These are phyloP conservation scores for Choristoneura rosaceana DNA, from an alignment of 2,888 invertebrate species.

Conservation along the genomic window DNA sequence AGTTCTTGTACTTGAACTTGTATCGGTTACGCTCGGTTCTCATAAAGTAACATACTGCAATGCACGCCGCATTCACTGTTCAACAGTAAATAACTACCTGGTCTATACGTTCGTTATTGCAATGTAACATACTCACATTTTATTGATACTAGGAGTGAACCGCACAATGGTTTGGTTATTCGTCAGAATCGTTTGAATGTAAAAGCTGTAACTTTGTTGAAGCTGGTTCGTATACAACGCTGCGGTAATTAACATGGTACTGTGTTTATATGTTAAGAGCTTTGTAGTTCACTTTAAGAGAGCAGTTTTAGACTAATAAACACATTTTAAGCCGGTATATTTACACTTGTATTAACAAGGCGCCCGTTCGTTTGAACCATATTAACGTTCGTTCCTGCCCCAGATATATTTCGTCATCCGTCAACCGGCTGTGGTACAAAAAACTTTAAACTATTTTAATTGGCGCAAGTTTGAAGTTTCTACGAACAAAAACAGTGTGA, in stretches of 20 bases:
- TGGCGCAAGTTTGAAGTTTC: constrained; percentile 75
- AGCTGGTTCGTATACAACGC: constrained; percentile 61
- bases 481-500: constrained; percentile 67
- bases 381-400: constrained; percentile 75
- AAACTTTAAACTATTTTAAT: constrained; percentile 81
- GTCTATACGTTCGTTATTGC: constrained; percentile 9
- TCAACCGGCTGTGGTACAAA: constrained; percentile 71
- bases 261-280: constrained; percentile 70
- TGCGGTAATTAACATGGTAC: constrained; percentile 66
- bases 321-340: constrained; percentile 70
- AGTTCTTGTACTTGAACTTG: constrained; percentile 77
- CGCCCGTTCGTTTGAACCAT: constrained; percentile 72
- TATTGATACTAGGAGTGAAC: constrained; percentile 13
- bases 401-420: constrained; percentile 76
- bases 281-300: constrained; percentile 60
- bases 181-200: constrained; percentile 42
- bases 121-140: constrained; percentile 14
- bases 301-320: constrained; percentile 71
- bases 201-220: constrained; percentile 52
- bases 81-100: constrained; percentile 16
- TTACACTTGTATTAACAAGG: constrained; percentile 70
- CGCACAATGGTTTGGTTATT: constrained; percentile 54
- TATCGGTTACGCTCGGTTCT: constrained; percentile 55
- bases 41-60: constrained; percentile 57
- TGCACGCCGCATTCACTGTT: constrained; percentile 19